These are phyloP conservation scores for Bombus sylvicola DNA, from an alignment of 1,140 invertebrate species.

Conservation along the genomic window DNA sequence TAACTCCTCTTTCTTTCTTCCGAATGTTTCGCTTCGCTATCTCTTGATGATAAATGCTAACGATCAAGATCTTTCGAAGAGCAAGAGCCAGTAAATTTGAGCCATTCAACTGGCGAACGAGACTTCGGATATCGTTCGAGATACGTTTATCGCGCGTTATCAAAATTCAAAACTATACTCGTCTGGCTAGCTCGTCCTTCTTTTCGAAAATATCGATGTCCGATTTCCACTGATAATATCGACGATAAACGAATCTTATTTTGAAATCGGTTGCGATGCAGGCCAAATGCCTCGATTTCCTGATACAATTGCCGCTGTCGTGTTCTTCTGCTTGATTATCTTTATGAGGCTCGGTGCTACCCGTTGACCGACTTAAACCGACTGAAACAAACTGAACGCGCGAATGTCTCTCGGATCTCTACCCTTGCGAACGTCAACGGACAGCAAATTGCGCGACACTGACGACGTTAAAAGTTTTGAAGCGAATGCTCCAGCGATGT, in stretches of 20 bases:
- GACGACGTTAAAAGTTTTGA: constrained; percentile 50
- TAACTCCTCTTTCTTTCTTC: neutral
- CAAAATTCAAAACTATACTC: neutral
- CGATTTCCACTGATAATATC: neutral
- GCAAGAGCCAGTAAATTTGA: constrained; percentile 74
- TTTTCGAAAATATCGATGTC: neutral
- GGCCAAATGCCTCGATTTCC: neutral
- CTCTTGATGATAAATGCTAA: neutral
- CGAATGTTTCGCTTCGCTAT: neutral
- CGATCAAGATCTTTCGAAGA: constrained; percentile 71
- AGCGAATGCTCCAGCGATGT: constrained; percentile 59
- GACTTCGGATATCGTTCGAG: neutral
- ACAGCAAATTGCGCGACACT: constrained; percentile 54
- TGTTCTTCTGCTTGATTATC: neutral
- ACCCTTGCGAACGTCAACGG: constrained; percentile 15
- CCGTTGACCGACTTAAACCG: constrained; percentile 42
- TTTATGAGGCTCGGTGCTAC: neutral
- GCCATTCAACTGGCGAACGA: constrained; percentile 68
- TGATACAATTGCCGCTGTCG: neutral
- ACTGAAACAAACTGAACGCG: constrained; percentile 29
- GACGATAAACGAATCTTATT: neutral
- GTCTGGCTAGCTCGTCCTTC: neutral
- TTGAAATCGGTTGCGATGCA: neutral
- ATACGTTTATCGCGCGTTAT: constrained; percentile 6
- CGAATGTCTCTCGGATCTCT: constrained; percentile 9